Evolutionary conservation across 2,888 invertebrate species (phyloP).

Genomic region (Embidobia sp.): DNA sequence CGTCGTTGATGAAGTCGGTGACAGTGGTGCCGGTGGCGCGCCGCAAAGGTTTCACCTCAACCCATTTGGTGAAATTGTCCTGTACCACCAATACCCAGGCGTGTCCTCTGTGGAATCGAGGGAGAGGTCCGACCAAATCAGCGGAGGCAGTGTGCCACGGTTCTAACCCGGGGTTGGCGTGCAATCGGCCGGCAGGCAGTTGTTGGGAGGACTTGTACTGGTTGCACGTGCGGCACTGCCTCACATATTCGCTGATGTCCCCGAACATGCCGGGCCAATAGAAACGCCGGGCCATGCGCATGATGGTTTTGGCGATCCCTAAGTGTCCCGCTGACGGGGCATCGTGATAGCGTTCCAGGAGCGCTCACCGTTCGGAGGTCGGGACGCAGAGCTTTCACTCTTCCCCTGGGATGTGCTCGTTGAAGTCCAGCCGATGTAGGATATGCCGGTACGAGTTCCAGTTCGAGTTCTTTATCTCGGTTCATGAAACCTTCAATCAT

Average conservation of each 20-base stretch:
- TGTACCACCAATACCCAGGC: conserved; percentile 7
- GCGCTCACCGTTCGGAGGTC: not conserved
- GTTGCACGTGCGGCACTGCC: not conserved
- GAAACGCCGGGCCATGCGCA: conserved; percentile 20
- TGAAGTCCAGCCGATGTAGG: not conserved
- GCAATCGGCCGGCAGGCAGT: not conserved
- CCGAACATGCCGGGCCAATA: conserved; percentile 60
- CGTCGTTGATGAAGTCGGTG: not conserved
- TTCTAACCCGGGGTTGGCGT: not conserved
- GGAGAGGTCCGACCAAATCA: conserved; percentile 19
- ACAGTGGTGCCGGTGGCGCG: not conserved
- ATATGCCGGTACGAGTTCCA: conserved; percentile 6
- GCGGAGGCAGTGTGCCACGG: conserved; percentile 23
- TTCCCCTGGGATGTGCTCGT: conserved; percentile 6
- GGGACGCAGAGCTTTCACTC: conserved; percentile 55
- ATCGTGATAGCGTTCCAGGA: conserved; percentile 57
- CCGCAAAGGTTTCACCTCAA: conserved; percentile 12
- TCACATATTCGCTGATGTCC: conserved; percentile 14
- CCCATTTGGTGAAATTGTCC: conserved; percentile 36
- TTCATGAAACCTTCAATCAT: no score
- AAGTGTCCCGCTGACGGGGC: conserved; percentile 26
- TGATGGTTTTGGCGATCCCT: conserved; percentile 42
- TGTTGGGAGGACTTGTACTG: conserved; percentile 11
- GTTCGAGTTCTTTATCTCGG: no score
- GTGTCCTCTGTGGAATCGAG: not conserved